phyloP scores from a whole-genome alignment of 64 coral and sea anemone genomes.

The Catalaphyllia jardinei region DNA sequence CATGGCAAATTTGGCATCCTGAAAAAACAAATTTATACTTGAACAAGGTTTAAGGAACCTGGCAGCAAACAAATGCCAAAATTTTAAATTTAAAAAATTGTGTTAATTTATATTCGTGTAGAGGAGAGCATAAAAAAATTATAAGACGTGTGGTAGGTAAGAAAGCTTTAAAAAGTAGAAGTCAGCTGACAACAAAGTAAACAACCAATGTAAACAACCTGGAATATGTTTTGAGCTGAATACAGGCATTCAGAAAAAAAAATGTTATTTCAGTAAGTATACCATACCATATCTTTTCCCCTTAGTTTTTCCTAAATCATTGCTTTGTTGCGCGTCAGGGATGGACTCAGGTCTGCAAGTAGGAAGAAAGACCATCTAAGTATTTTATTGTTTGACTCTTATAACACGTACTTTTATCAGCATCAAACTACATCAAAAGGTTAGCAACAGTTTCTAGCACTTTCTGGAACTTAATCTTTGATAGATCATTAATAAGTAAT shows the following conservation, averaged over 20 bases:
- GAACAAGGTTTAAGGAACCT: neutral
- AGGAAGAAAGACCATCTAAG: neutral
- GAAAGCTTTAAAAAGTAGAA: too few species aligned
- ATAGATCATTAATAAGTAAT: too few species aligned
- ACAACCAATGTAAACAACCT: too few species aligned
- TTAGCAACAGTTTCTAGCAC: too few species aligned
- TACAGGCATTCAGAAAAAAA: neutral
- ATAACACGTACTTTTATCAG: too few species aligned
- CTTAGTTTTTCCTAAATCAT: neutral
- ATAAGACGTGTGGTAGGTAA: too few species aligned
- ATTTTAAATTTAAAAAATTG: neutral
- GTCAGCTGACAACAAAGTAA: too few species aligned
- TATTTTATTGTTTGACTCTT: neutral
- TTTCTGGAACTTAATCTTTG: too few species aligned
- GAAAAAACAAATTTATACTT: conserved; percentile 12
- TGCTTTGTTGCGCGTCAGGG: neutral
- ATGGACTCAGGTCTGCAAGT: conserved; percentile 15
- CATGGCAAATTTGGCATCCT: conserved; percentile 21
- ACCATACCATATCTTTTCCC: conserved; percentile 14
- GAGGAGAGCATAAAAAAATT: too few species aligned
- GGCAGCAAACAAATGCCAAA: neutral
- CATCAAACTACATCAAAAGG: too few species aligned
- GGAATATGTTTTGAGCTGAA: neutral
- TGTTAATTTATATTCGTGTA: too few species aligned
- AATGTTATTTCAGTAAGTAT: neutral